phyloP scores from a whole-genome alignment of 2,797 vertebrate species.

The Peromyscus melanophrys region DNA sequence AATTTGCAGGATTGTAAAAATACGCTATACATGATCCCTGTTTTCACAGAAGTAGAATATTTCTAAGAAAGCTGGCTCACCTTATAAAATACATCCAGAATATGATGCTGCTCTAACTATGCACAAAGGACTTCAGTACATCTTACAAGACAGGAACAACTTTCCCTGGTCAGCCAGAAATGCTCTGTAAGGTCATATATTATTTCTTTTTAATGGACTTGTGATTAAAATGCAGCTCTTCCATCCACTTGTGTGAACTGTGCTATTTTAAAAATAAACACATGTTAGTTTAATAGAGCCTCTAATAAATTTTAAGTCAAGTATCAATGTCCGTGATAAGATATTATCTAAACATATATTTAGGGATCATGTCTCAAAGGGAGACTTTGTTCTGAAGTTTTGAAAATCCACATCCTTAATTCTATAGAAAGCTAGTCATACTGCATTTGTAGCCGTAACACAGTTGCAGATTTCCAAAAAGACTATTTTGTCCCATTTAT shows the following conservation, averaged over 20 bases:
- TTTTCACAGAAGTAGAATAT: background rate
- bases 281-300: conserved; percentile 47
- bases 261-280: conserved; percentile 41
- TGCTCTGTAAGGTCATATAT: background rate
- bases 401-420: conserved; percentile 84
- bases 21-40: background rate
- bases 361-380: conserved; percentile 37
- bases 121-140: background rate
- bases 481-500: conserved; percentile 91
- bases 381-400: conserved; percentile 82
- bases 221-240: conserved; percentile 43
- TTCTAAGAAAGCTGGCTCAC: background rate
- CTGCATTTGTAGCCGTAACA: conserved; percentile 86
- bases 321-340: background rate
- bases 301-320: conserved; percentile 58
- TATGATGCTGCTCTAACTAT: background rate
- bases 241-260: conserved; percentile 41
- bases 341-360: conserved; percentile 63
- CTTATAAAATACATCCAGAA: background rate
- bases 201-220: background rate
- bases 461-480: conserved; percentile 90
- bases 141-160: background rate
- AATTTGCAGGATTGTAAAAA: background rate
- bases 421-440: conserved; percentile 87
- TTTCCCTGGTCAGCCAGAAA: background rate